A percentile compares a stretch with the other conserved stretches of the same genome.
Conservation (phyloP, 2,797 vertebrate species). For the Tiaroga cobitis region DNA sequence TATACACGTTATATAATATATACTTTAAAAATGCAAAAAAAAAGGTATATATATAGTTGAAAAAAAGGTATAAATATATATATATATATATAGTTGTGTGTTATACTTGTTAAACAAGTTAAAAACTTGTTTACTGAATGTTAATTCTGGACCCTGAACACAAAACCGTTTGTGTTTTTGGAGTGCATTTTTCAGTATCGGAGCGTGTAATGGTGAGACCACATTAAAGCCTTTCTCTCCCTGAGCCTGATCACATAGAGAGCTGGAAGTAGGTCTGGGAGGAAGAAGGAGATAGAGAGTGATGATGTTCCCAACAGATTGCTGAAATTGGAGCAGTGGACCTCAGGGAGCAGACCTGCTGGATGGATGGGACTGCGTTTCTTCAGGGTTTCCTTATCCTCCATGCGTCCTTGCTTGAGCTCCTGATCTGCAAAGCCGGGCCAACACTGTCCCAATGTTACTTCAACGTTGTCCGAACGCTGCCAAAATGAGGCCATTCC, state of each 20-base stretch:
- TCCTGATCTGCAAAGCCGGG: conserved; percentile 46
- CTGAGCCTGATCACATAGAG: conserved; percentile 43
- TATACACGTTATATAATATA: too few species aligned
- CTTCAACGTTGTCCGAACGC: conserved; percentile 3
- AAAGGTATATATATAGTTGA: too few species aligned
- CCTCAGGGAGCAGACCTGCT: conserved; percentile 65
- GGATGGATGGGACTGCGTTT: conserved; percentile 59
- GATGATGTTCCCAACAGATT: conserved; percentile 58
- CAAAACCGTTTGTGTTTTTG: conserved; percentile 42
- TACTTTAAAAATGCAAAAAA: too few species aligned
- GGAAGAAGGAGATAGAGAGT: conserved; percentile 13
- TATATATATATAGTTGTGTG: too few species aligned
- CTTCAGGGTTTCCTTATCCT: conserved; percentile 68
- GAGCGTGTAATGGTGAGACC: conserved; percentile 33
- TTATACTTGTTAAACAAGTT: not conserved
- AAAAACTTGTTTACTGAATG: not conserved
- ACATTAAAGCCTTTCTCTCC: conserved; percentile 35
- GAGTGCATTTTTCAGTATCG: conserved; percentile 34
- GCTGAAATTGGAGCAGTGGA: conserved; percentile 62
- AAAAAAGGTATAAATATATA: too few species aligned
- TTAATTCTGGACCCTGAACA: conserved; percentile 28
- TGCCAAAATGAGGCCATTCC: conserved; percentile 24
- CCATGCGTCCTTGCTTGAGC: conserved; percentile 60
- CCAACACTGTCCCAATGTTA: conserved; percentile 30
- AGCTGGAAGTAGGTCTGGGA: conserved; percentile 53